Base-by-base conservation (phyloP, 2,113 vertebrate genomes). In the Halcyon malimbica region DNA sequence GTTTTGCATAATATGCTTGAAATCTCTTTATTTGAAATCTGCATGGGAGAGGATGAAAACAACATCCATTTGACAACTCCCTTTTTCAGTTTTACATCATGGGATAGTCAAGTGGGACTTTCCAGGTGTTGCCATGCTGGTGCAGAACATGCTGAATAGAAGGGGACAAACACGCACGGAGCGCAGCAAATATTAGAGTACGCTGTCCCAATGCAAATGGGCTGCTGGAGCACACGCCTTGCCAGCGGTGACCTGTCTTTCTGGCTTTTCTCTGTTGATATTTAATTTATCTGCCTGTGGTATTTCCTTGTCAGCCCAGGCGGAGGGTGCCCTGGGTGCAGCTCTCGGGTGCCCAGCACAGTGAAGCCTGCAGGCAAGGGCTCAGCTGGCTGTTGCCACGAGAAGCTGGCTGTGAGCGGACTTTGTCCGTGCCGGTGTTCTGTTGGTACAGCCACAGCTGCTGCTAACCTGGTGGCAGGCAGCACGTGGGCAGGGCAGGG, bases 251-350 rank as follows among this genome's bases (percentile, higher is more conserved):
- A 94, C 89, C 83, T 57, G 96, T 95, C 96, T 96, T 89, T 94
- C 96, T 93, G 81, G 87, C 73, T 95, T 68, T 73, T 71, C 80
- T 29, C 62, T 65, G 46, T 77, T 76, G 56, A 71, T 84, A 19
- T 13, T 77, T 41, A 1, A 4, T 42, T 90, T 82, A 62, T 62
- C 70, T 76, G 37, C 63, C 13, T 4, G 11, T 33, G 85, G 10
- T 54, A 31, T 73, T 94, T 94, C 71, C 81, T 88, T 44, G 67
- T 76, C 44, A 83, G 37, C 62, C 35, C 9, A 35, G 67, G 54
- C 0, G 0, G 91, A 60, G 53, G 29, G 62, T 53, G 68, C n/a
- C 41, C 48, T 33, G 60, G 64, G 20, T 48, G 67, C 76, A 35
- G 68, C 71, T 64, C 63, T 16, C 0, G 6, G 73, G 60, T 62